Percentiles rank a stretch among this genome's conserved stretches.
These are phyloP conservation scores for Tyria jacobaeae DNA, from an alignment of 2,888 invertebrate genomes.

Conservation along the genomic window DNA sequence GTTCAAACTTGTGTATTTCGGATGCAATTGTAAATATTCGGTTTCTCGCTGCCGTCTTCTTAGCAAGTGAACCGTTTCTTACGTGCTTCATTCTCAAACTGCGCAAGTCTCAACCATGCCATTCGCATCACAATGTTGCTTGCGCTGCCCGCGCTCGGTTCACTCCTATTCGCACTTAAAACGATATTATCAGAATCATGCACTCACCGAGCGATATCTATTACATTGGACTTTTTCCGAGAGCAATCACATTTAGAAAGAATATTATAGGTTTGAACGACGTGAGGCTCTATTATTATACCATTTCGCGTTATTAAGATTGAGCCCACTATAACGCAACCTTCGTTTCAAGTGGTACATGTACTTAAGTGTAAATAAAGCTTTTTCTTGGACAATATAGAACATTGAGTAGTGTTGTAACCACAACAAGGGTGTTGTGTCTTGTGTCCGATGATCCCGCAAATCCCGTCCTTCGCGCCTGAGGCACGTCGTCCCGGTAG, in stretches of 20 bases:
- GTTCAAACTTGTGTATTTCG: conserved; percentile 76
- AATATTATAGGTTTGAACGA: conserved; percentile 42
- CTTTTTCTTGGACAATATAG: conserved; percentile 37
- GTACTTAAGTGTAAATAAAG: conserved; percentile 28
- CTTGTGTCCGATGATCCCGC: conserved; percentile 73
- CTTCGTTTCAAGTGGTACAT: conserved; percentile 3
- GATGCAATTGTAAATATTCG: conserved; percentile 78
- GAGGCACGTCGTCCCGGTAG: conserved; percentile 72
- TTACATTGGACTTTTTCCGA: conserved; percentile 55
- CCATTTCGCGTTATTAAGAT: conserved; percentile 24
- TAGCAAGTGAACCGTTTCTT: conserved; percentile 75
- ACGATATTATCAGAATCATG: conserved; percentile 75
- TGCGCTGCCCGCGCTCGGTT: conserved; percentile 49
- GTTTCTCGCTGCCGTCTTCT: conserved; percentile 73
- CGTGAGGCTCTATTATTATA: conserved; percentile 36
- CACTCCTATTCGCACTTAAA: conserved; percentile 76
- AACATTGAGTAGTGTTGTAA: conserved; percentile 58
- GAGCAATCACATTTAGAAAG: conserved; percentile 43
- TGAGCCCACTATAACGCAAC: conserved; percentile 3
- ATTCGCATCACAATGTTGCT: conserved; percentile 69
- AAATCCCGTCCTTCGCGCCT: conserved; percentile 72
- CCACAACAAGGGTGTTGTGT: conserved; percentile 68
- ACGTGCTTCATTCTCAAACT: conserved; percentile 72
- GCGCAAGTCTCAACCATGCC: conserved; percentile 53
- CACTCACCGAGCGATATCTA: conserved; percentile 62